Conservation (phyloP, 1,140 invertebrate genomes). For the Brachionus asplanchnoidis region DNA sequence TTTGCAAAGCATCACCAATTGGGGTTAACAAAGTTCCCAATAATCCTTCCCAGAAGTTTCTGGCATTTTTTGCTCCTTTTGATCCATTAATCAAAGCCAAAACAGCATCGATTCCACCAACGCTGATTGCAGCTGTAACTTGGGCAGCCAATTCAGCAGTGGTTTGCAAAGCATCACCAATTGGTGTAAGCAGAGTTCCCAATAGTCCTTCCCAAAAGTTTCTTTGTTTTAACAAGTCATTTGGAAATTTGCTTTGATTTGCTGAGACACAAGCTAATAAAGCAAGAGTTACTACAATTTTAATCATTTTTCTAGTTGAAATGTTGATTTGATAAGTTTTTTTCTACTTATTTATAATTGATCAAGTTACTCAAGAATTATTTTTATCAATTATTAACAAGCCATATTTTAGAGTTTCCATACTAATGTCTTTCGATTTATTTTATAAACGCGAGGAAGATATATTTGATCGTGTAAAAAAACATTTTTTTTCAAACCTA, state of each 20-base stretch:
- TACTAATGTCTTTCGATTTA: background rate
- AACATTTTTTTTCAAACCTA: background rate
- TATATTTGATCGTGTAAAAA: background rate
- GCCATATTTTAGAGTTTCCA: background rate
- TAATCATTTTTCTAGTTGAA: background rate
- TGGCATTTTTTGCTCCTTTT: background rate
- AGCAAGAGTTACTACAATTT: background rate
- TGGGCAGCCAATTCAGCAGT: conserved; percentile 3
- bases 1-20: background rate
- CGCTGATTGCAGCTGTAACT: background rate
- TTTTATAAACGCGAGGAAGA: background rate
- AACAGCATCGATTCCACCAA: background rate
- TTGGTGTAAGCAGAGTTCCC: background rate
- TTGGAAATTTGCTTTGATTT: background rate
- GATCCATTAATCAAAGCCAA: background rate
- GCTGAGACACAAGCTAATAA: background rate
- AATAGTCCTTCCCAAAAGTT: background rate
- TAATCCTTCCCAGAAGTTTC: background rate
- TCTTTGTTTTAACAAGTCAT: background rate
- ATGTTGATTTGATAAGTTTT: background rate
- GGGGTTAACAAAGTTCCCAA: background rate
- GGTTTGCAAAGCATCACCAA: conserved; percentile 12
- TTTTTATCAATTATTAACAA: background rate
- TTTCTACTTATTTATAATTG: background rate
- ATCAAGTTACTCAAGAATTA: background rate